Evolutionary conservation across 2,888 invertebrate genomes (phyloP).

Genomic region (Gibbula magus): DNA sequence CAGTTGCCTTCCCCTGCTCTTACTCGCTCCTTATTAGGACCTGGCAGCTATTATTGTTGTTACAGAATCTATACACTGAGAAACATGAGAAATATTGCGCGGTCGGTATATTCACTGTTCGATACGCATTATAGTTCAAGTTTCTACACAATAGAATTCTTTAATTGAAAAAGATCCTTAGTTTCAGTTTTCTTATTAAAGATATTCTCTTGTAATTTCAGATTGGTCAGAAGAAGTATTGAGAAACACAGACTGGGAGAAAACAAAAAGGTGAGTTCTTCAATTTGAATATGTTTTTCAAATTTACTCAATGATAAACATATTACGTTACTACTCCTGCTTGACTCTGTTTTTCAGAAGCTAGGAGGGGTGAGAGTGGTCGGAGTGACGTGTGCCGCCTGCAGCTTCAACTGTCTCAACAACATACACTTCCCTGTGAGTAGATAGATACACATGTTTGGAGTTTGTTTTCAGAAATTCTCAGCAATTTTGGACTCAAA

Average conservation of each 20-base stretch:
- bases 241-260: constrained; percentile 64
- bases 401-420: constrained; percentile 59
- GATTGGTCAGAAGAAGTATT: constrained; percentile 62
- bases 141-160: too few species aligned
- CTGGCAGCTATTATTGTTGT: too few species aligned
- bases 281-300: too few species aligned
- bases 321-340: too few species aligned
- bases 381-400: constrained; percentile 72
- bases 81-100: too few species aligned
- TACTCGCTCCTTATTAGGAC: too few species aligned
- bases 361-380: constrained; percentile 61
- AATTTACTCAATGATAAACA: too few species aligned
- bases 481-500: not conserved
- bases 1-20: too few species aligned
- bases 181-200: not conserved
- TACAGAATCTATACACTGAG: too few species aligned
- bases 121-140: too few species aligned
- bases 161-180: not conserved
- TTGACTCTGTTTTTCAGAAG: constrained; percentile 46
- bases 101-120: too few species aligned
- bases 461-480: not conserved
- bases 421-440: constrained; percentile 65
- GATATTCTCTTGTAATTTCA: constrained; percentile 41
- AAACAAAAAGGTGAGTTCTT: constrained; percentile 60
- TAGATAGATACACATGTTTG: constrained; percentile 16